Evolutionary conservation across 2,797 vertebrate species (phyloP).

Genomic region (Petrocephalus schoutedeni): DNA sequence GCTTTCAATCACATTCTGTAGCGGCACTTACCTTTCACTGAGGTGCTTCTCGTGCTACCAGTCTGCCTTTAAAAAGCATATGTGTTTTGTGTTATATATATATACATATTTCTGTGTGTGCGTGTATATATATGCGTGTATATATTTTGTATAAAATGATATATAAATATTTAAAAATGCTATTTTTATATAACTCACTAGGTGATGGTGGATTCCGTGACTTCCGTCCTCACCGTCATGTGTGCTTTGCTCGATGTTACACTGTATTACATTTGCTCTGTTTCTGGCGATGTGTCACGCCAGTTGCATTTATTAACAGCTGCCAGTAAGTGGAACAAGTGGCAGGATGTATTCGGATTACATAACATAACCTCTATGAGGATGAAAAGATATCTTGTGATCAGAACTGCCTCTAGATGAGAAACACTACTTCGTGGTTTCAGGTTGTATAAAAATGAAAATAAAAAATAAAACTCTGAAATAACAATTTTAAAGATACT

Average conservation of each 20-base stretch:
- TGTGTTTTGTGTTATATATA: background rate
- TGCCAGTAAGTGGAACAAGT: background rate
- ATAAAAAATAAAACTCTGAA: background rate
- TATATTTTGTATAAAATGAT: too few relatives aligned
- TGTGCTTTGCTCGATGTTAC: background rate
- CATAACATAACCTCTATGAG: background rate
- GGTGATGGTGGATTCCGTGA: background rate
- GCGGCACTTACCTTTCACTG: background rate
- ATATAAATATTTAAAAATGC: background rate
- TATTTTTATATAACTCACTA: background rate
- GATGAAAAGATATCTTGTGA: conserved; percentile 5
- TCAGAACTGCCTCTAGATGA: conserved; percentile 2
- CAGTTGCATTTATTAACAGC: conserved; percentile 6
- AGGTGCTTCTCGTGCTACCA: background rate
- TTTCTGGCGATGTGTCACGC: background rate
- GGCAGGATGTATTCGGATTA: conserved; percentile 4
- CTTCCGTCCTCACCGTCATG: background rate
- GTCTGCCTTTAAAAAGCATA: background rate
- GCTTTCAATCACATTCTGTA: background rate
- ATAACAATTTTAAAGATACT: background rate
- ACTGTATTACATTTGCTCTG: background rate
- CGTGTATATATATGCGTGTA: too few relatives aligned
- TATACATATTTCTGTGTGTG: background rate
- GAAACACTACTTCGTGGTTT: background rate
- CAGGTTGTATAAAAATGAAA: background rate